These are phyloP conservation scores for Apamea epomidion DNA, from an alignment of 2,888 invertebrate species.

Conservation along the genomic window DNA sequence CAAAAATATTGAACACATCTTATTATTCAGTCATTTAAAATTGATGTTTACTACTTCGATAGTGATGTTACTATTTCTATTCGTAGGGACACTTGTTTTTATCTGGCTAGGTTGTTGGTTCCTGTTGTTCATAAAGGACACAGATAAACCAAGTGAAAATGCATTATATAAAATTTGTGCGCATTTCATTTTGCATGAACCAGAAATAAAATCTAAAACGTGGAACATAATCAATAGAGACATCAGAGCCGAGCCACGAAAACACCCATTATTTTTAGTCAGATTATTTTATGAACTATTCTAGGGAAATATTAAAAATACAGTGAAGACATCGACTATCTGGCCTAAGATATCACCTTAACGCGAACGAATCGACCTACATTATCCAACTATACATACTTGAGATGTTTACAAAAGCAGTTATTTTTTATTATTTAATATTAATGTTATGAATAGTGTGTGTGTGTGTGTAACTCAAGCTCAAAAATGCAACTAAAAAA, in stretches of 20 bases:
- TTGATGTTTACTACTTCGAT: background rate
- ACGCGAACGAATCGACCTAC: constrained; percentile 77
- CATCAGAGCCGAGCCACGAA: constrained; percentile 70
- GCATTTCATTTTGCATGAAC: constrained; percentile 61
- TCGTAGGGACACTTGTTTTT: background rate
- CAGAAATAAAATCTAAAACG: background rate
- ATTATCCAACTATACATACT: constrained; percentile 81
- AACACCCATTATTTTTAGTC: constrained; percentile 57
- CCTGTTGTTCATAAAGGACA: background rate
- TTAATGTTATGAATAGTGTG: constrained; percentile 47
- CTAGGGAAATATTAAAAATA: constrained; percentile 87
- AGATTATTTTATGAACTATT: constrained; percentile 73
- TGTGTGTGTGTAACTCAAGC: constrained; percentile 40
- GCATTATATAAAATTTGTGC: constrained; percentile 67
- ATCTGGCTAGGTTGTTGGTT: constrained; percentile 4
- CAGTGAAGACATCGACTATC: constrained; percentile 88
- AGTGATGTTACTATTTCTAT: constrained; percentile 2
- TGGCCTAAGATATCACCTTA: constrained; percentile 83
- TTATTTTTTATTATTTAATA: constrained; percentile 66
- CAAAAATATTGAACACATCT: constrained; percentile 12
- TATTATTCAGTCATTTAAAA: constrained; percentile 32
- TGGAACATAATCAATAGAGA: constrained; percentile 45
- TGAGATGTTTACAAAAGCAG: constrained; percentile 81
- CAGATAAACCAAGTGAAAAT: constrained; percentile 16
- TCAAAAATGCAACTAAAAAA: constrained; percentile 38